phyloP scores from a whole-genome alignment of 1,140 invertebrate genomes.

The Lordiphosa clarofinis region DNA sequence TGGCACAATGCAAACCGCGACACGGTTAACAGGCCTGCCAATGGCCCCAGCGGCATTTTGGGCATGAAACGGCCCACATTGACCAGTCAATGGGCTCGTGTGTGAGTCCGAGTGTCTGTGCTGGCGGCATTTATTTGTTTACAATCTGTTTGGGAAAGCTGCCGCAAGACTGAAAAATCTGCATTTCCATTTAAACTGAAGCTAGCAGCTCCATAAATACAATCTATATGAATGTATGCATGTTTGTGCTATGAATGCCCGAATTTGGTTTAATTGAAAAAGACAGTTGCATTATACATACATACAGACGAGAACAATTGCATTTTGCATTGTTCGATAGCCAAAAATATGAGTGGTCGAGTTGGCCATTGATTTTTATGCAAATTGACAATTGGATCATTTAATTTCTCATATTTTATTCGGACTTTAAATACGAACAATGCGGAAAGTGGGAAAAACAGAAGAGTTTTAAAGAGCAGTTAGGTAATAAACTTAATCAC shows the following conservation, averaged over 20 bases:
- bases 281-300: conserved; percentile 42
- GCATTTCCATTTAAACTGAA: conserved; percentile 57
- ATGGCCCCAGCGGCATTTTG: conserved; percentile 17
- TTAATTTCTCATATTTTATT: conserved; percentile 21
- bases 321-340: conserved; percentile 5
- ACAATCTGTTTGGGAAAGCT: conserved; percentile 70
- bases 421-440: conserved; percentile 1
- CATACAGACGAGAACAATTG: conserved; percentile 1
- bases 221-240: not conserved
- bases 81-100: conserved; percentile 42
- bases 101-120: conserved; percentile 24
- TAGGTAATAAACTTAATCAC: no score
- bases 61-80: conserved; percentile 30
- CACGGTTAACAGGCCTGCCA: conserved; percentile 8
- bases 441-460: conserved; percentile 20
- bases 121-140: conserved; percentile 71
- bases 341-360: conserved; percentile 6
- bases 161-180: conserved; percentile 68
- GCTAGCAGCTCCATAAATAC: conserved; percentile 2
- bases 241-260: conserved; percentile 1
- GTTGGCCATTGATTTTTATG: conserved; percentile 31
- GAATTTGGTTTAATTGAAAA: conserved; percentile 62
- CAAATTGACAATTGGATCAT: conserved; percentile 36
- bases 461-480: not conserved
- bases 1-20: conserved; percentile 5